These are phyloP conservation scores for Catharus fuscescens DNA, from an alignment of 2,113 vertebrate genomes.

Conservation along the genomic window DNA sequence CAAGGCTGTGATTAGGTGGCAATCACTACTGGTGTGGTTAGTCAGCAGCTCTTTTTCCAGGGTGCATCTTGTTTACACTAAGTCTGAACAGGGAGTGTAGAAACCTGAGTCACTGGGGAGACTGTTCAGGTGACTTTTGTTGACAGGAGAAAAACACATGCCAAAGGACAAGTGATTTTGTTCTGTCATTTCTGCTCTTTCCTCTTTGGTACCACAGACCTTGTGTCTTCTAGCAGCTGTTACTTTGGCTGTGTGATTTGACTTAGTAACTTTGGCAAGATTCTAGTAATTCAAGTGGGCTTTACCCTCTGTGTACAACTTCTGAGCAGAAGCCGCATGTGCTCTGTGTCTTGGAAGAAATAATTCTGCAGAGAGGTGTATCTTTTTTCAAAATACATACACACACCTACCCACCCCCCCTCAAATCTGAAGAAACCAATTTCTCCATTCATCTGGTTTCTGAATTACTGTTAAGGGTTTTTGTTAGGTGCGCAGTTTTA, in stretches of 20 bases:
- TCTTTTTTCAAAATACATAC: neutral
- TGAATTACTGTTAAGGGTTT: neutral
- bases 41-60: neutral
- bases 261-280: neutral
- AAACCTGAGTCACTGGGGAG: neutral
- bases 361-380: neutral
- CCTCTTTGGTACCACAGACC: neutral
- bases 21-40: neutral
- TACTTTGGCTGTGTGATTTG: neutral
- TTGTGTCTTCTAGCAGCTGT: neutral
- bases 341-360: neutral
- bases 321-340: neutral
- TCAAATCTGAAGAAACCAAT: neutral
- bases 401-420: rapidly evolving
- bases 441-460: neutral
- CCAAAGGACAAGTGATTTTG: neutral
- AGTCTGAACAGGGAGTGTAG: neutral
- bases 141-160: neutral
- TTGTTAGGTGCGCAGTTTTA: neutral
- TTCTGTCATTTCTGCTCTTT: neutral
- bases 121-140: neutral
- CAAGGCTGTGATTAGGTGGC: neutral
- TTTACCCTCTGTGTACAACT: rapidly evolving
- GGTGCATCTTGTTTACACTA: neutral
- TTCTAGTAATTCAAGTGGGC: neutral